phyloP scores from a whole-genome alignment of 2,797 vertebrate genomes.

The Sibirionetta formosa region DNA sequence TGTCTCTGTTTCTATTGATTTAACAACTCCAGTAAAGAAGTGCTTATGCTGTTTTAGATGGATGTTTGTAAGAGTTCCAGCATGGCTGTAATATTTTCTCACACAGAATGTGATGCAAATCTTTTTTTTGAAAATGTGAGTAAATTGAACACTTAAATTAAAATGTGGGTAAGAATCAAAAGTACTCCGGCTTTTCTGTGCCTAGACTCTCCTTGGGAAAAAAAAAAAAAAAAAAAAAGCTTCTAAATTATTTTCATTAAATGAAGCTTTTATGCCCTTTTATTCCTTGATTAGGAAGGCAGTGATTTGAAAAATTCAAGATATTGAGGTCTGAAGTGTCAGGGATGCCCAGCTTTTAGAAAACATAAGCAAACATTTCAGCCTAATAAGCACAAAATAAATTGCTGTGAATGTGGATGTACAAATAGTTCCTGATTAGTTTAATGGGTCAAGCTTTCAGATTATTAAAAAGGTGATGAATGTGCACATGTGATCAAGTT shows the following conservation, averaged over 20 bases:
- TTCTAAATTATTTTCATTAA: constrained; percentile 6
- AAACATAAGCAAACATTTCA: neutral
- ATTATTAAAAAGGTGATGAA: neutral
- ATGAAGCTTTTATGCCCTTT: constrained; percentile 17
- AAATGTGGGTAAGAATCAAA: neutral
- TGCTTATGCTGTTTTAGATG: neutral
- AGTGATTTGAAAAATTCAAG: constrained; percentile 44
- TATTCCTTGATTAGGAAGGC: constrained; percentile 32
- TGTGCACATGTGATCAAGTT: neutral
- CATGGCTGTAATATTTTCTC: neutral
- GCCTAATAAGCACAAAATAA: neutral
- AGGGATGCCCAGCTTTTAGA: neutral
- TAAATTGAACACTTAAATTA: neutral
- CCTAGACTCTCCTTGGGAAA: neutral
- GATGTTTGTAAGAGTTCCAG: neutral
- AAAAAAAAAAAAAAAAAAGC: neutral
- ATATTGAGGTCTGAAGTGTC: constrained; percentile 32
- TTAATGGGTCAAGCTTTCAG: constrained; percentile 5
- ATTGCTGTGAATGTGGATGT: neutral
- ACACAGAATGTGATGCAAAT: neutral
- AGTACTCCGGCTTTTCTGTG: neutral
- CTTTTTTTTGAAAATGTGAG: neutral
- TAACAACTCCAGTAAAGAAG: neutral
- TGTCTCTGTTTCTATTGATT: neutral
- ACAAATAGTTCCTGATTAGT: neutral